Conservation (phyloP, 2,113 vertebrate genomes). For the Potamarius usumacintae region DNA sequence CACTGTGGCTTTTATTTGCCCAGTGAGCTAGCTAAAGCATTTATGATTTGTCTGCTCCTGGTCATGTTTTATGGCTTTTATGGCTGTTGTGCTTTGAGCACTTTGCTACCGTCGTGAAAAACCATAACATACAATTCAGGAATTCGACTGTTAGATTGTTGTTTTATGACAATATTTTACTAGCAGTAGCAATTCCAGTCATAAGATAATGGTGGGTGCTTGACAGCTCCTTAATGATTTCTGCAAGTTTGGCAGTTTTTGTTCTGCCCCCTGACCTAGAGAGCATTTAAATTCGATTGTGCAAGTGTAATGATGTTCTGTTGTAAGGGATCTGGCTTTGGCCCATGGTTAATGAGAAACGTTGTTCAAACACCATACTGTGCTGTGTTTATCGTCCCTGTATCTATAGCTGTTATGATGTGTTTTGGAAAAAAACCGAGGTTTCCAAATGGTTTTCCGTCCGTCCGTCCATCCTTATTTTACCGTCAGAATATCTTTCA, state of each 20-base stretch:
- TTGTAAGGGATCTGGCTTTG: background rate
- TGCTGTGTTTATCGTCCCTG: background rate
- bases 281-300: background rate
- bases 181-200: background rate
- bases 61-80: background rate
- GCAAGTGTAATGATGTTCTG: background rate
- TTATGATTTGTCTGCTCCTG: background rate
- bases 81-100: background rate
- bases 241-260: background rate
- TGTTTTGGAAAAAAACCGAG: background rate
- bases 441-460: background rate
- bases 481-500: background rate
- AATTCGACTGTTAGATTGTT: background rate
- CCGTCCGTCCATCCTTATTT: background rate
- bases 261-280: constrained; percentile 5
- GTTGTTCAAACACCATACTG: background rate
- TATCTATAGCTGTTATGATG: background rate
- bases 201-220: background rate
- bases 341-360: background rate
- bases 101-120: background rate
- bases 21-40: background rate
- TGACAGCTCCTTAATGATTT: background rate
- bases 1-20: background rate
- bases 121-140: background rate
- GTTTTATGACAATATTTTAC: background rate